A percentile compares a stretch with the other conserved stretches of the same genome.
Conservation (phyloP, 2,888 invertebrate species). For the Siphlonurus alternatus region DNA sequence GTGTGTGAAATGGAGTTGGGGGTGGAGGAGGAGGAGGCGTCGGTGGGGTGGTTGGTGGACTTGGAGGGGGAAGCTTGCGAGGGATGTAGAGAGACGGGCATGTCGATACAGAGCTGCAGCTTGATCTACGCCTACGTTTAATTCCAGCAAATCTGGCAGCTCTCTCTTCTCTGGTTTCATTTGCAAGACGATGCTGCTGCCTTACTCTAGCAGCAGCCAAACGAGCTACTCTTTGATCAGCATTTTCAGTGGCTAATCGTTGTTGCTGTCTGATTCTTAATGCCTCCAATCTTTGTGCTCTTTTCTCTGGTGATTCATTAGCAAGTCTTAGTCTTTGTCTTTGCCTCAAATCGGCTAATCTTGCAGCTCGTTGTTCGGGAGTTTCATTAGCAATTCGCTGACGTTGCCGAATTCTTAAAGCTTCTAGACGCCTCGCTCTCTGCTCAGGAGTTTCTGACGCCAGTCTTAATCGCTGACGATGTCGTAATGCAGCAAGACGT, state of each 20-base stretch:
- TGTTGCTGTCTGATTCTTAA: background rate
- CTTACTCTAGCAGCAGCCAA: background rate
- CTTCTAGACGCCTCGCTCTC: background rate
- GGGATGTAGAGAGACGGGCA: background rate
- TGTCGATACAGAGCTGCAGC: background rate
- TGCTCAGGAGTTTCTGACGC: background rate
- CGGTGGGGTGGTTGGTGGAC: background rate
- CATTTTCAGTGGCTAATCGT: background rate
- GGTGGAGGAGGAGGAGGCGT: background rate
- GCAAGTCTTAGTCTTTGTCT: background rate
- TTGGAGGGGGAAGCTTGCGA: background rate
- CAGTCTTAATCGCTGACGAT: background rate
- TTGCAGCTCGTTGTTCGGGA: background rate
- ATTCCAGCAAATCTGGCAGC: background rate
- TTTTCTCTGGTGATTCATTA: background rate
- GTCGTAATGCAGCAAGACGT: background rate
- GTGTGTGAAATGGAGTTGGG: constrained; percentile 1
- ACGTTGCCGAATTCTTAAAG: background rate
- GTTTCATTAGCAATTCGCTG: constrained; percentile 1
- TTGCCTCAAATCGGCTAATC: background rate
- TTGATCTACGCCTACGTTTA: background rate
- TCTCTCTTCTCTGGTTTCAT: background rate
- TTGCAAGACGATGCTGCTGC: background rate
- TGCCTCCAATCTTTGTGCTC: background rate
- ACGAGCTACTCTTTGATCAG: background rate